These are phyloP conservation scores for Spisula subtruncata DNA, from an alignment of 2,888 invertebrate species.

Conservation along the genomic window DNA sequence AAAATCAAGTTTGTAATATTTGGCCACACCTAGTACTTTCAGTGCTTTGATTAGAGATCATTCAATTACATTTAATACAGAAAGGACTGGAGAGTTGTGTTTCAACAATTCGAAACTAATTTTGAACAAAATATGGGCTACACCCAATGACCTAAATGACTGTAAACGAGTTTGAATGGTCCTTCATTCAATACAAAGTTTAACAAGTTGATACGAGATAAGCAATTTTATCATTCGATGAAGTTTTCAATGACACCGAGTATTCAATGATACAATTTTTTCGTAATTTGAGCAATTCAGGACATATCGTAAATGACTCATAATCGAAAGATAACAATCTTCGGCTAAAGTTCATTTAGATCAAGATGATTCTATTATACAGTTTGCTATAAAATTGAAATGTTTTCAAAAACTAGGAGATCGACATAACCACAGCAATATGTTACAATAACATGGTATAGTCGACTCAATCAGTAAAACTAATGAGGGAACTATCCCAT, in stretches of 20 bases:
- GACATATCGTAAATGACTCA: neutral
- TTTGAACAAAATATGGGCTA: neutral
- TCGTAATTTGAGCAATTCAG: neutral
- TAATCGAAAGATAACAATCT: slow-evolving; percentile 16
- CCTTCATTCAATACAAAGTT: slow-evolving; percentile 6
- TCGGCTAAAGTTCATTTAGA: neutral
- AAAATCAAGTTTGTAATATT: too few relatives aligned
- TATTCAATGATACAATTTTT: too few relatives aligned
- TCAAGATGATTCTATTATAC: neutral
- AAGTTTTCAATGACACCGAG: neutral
- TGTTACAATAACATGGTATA: too few relatives aligned
- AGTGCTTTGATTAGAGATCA: slow-evolving; percentile 6
- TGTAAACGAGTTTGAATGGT: neutral
- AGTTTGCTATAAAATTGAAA: neutral
- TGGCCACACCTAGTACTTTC: neutral
- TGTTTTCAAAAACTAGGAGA: neutral
- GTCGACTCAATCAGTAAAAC: too few relatives aligned
- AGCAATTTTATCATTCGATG: slow-evolving; percentile 5
- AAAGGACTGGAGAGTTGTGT: neutral
- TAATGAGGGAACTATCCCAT: too few relatives aligned
- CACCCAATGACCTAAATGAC: neutral
- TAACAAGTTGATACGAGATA: neutral
- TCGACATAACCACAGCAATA: neutral
- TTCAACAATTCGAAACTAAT: neutral
- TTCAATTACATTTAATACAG: neutral